Base-by-base conservation (phyloP, 2,113 vertebrate genomes). In the Chloropsis cyanopogon region DNA sequence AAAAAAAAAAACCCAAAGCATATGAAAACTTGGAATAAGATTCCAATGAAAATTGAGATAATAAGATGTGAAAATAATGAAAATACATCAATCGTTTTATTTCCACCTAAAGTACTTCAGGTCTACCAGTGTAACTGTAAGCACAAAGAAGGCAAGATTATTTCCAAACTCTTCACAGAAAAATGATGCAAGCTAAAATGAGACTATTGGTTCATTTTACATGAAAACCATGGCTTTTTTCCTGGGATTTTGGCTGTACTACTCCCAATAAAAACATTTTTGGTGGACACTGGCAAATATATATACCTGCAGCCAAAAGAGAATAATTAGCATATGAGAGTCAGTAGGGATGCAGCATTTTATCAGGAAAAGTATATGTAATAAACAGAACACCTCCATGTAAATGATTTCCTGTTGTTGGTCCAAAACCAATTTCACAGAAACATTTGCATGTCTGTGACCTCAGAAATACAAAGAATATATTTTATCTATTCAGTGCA, bases 211-310 rank as follows among this genome's bases (percentile, higher is more conserved):
- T 93, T 53, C 71, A 44, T 65, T 65, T 65, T 54, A 65, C 49
- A 44, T 35, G 14, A 54, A 53, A 65, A 54, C 12, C 12, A 69
- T 12, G 8, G 50, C 33, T 66, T 81, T 80, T 10, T 70, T 93
- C 12, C 60, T 63, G 75, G 31, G 60, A 70, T 59, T 88, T 68
- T 56, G 42, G 18, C 39, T 71, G 31, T 44, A 4, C 54, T 5
- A 4, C 28, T 83, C 39, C 46, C 17, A 59, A 2, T 35, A 47
- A 60, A 88, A 80, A 28, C 0, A 1, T 29, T 90, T 94, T 78
- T 88, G 77, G 87, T 84, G 65, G 88, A 70, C 83, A 83, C 60
- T 92, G 64, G 37, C 92, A 93, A 93, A 81, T 91, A 93, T 20
- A 88, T 76, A 23, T 18, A 50, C 33, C 46, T 81, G 56, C 52